These are phyloP conservation scores for Caenorhabditis japonica DNA, from an alignment of 2,888 invertebrate genomes.

Conservation along the genomic window DNA sequence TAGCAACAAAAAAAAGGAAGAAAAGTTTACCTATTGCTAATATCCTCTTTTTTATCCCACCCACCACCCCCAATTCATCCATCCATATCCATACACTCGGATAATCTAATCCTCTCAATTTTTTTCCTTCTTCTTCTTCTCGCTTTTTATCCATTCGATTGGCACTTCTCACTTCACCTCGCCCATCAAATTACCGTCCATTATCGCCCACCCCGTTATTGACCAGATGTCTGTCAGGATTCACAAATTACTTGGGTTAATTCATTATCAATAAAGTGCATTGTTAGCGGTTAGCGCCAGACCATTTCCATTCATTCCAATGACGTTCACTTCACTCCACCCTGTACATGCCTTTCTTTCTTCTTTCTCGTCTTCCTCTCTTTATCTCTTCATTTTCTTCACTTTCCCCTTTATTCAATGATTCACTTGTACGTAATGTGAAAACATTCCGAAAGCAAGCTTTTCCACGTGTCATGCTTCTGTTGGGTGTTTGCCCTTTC, in stretches of 20 bases:
- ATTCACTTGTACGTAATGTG: not conserved
- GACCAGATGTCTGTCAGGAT: no score
- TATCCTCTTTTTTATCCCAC: no score
- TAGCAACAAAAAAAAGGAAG: no score
- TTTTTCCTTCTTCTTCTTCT: not conserved
- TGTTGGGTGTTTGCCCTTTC: no score
- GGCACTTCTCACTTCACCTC: slow-evolving; percentile 37
- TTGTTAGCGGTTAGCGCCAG: no score
- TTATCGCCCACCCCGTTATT: no score
- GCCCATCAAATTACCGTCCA: slow-evolving; percentile 39
- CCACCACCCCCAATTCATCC: not conserved
- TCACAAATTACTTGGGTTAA: slow-evolving; percentile 9
- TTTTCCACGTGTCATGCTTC: no score
- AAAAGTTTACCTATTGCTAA: no score
- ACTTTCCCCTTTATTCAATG: not conserved
- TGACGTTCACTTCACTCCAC: no score
- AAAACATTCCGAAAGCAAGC: not conserved
- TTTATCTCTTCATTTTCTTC: not conserved
- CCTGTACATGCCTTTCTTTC: no score
- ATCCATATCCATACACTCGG: not conserved
- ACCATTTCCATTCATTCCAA: no score
- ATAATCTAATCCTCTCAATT: slow-evolving; percentile 30
- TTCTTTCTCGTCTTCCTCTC: slow-evolving; percentile 6
- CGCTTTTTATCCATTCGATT: slow-evolving; percentile 1
- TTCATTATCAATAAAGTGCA: no score